Evolutionary conservation across 1,140 invertebrate genomes (phyloP).

Genomic region (Physella acuta): DNA sequence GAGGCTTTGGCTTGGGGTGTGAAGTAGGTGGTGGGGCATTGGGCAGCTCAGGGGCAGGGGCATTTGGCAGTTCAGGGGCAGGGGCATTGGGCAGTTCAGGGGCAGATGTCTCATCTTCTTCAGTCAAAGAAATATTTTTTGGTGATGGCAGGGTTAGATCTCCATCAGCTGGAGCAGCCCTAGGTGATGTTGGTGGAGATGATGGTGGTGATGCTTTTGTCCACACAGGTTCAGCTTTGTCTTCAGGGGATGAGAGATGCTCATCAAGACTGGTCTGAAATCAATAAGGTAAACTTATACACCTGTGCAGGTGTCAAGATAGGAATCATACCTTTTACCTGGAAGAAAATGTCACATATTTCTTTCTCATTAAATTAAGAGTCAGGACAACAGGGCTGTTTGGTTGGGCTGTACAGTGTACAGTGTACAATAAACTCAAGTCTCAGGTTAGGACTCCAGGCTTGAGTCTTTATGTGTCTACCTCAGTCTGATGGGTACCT

Average conservation of each 20-base stretch:
- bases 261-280: constrained; percentile 1
- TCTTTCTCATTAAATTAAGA: no score
- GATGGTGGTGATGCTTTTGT: background rate
- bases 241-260: background rate
- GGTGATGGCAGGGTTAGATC: constrained; percentile 24
- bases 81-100: constrained; percentile 10
- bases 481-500: no score
- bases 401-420: no score
- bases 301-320: no score
- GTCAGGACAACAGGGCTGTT: no score
- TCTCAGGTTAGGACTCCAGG: no score
- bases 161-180: background rate
- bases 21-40: constrained; percentile 41
- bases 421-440: no score
- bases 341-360: background rate
- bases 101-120: constrained; percentile 15
- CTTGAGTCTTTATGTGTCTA: no score
- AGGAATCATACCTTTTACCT: no score
- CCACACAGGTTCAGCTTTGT: background rate
- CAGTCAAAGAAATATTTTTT: background rate
- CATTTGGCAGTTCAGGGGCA: no score
- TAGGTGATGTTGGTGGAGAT: background rate
- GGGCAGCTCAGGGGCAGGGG: constrained; percentile 13
- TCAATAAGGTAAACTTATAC: no score
- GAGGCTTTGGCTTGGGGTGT: background rate